These are phyloP conservation scores for Hoplias malabaricus DNA, from an alignment of 2,113 vertebrate species.

Conservation along the genomic window DNA sequence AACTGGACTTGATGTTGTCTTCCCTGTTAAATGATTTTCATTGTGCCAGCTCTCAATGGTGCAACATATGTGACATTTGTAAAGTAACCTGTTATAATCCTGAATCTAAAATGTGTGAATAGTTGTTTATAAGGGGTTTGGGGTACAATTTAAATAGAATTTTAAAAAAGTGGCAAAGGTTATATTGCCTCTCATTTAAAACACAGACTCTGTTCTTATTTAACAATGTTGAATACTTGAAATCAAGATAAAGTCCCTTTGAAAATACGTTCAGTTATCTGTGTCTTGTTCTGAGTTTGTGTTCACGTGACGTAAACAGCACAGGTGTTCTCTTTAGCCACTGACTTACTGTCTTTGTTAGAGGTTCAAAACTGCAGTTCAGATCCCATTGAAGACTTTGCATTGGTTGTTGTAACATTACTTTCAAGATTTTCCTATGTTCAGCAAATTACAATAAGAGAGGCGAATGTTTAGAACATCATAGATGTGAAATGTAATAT, in stretches of 20 bases:
- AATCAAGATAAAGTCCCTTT: conserved; percentile 36
- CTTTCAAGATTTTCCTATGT: too few species aligned
- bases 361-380: too few species aligned
- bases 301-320: background rate
- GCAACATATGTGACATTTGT: background rate
- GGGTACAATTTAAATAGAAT: conserved; percentile 20
- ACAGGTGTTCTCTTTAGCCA: background rate
- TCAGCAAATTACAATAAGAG: too few species aligned
- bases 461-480: too few species aligned
- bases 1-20: conserved; percentile 5
- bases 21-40: background rate
- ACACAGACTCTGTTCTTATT: conserved; percentile 23
- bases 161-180: background rate
- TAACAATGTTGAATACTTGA: conserved; percentile 44
- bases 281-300: conserved; percentile 10
- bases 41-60: background rate
- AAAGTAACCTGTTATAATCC: background rate
- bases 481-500: too few species aligned
- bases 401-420: too few species aligned
- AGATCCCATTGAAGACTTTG: too few species aligned
- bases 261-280: background rate
- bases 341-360: too few species aligned
- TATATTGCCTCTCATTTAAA: conserved; percentile 20
- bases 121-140: conserved; percentile 23
- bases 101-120: conserved; percentile 13